Conservation (phyloP, 2,113 vertebrate species). For the Mormoops blainvillei region DNA sequence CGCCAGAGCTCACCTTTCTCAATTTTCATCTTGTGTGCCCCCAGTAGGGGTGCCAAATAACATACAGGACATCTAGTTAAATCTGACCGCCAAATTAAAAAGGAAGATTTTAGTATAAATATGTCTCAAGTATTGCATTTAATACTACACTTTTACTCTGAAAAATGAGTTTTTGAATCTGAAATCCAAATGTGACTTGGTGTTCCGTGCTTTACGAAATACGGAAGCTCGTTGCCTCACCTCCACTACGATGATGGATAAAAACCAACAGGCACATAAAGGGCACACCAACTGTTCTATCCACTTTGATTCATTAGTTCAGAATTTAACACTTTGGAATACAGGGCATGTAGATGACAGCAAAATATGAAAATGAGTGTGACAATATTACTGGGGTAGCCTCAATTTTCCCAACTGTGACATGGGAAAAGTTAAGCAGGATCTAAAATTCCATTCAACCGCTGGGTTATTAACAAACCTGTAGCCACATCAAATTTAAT, state of each 20-base stretch:
- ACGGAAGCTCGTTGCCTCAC: neutral
- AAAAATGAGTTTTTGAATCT: neutral
- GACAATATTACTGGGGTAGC: neutral
- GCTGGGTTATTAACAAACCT: neutral
- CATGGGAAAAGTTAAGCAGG: neutral
- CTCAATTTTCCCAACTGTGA: neutral
- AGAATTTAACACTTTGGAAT: neutral
- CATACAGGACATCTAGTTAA: neutral
- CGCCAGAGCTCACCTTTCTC: neutral
- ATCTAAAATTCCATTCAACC: neutral
- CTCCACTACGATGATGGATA: neutral
- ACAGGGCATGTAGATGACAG: neutral
- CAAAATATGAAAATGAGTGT: neutral
- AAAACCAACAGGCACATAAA: neutral
- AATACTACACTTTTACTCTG: neutral
- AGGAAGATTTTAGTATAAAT: neutral
- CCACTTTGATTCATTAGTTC: neutral
- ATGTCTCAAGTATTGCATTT: neutral
- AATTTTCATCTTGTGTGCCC: neutral
- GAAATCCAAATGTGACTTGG: constrained; percentile 1
- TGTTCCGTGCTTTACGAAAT: constrained; percentile 4
- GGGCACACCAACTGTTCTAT: neutral
- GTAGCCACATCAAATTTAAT: neutral
- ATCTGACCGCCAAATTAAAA: neutral
- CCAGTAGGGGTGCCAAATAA: neutral